Base-by-base conservation (phyloP, 1,140 invertebrate species). In the Sipha flava region DNA sequence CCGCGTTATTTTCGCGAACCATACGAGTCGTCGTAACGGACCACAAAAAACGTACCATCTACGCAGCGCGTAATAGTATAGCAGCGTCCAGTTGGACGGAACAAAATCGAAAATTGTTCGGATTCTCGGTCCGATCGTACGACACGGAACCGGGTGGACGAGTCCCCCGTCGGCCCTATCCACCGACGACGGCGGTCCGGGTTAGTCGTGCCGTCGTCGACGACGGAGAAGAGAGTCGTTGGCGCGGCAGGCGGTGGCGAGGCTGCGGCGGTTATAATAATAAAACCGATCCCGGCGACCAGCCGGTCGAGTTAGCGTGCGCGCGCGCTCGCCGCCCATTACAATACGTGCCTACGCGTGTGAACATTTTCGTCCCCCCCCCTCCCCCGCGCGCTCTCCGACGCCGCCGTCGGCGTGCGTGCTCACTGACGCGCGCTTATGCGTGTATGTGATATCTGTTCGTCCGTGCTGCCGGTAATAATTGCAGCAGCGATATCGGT, bases 401-500 rank as follows among this genome's bases (percentile, higher is more conserved):
- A n/a, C n/a, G n/a, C n/a, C n/a, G n/a, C n/a, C n/a, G n/a, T n/a
- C n/a, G n/a, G n/a, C 62, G 62, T 40, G n/a, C 34, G 34, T 23
- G 34, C n/a, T n/a, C n/a, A n/a, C 62, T 43, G 9, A 12, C 40
- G 62, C n/a, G 12, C 34, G 34, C 34, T 40, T 31, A 49, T 26
- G 45, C 14, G 70, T 52, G 43, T 52, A 18, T 52, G 70, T 73
- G 72, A 77, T 75, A 54, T 77, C 72, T 59, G 72, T 18, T 26
- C 66, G 70, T 37, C 47, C 70, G 70, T 73, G 70, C 70, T 29
- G 70, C 70, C 70, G 70, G 72, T 54, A 77, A 77, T 77, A 57
- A 57, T 37, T 40, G 72, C 31, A 68, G 64, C 37, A 5, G 70
- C 47, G 47, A 49, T 52, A 29, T 52, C 18, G 47, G 29, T n/a